Percentiles rank a stretch among this genome's conserved stretches.
phyloP scores from a whole-genome alignment of 1,140 invertebrate species.

The Cyclina sinensis region DNA sequence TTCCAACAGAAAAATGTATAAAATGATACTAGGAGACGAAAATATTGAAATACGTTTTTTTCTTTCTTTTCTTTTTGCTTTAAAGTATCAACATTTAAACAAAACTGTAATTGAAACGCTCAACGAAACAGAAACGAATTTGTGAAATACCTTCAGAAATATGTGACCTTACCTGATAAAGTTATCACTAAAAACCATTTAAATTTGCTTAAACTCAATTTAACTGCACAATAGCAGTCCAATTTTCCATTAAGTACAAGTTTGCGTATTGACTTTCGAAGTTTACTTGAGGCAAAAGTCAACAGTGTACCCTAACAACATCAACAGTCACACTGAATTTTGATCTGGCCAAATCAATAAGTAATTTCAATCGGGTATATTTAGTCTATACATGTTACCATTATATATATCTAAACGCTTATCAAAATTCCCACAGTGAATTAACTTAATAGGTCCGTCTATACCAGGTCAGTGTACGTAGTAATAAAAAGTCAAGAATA shows the following conservation, averaged over 20 bases:
- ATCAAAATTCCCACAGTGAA: conserved; percentile 32
- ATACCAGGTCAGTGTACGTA: background rate
- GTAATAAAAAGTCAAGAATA: no score
- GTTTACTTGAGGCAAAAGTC: conserved; percentile 47
- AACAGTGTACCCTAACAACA: conserved; percentile 53
- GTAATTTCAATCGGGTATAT: background rate
- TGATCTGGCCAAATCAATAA: background rate
- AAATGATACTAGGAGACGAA: no score
- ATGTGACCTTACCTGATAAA: no score
- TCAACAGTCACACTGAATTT: conserved; percentile 8
- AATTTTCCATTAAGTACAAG: conserved; percentile 13
- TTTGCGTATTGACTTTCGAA: background rate
- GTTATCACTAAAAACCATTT: background rate
- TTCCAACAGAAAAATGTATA: no score
- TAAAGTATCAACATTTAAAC: no score
- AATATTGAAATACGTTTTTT: no score
- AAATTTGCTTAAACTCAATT: background rate
- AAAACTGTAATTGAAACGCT: no score
- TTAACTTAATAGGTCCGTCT: conserved; percentile 1
- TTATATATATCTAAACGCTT: background rate
- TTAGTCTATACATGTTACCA: background rate
- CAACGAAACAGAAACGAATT: no score
- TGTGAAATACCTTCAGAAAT: no score
- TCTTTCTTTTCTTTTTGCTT: no score
- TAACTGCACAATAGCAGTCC: background rate